Percentiles rank a stretch among this genome's conserved stretches.
These are phyloP conservation scores for Sisor rabdophorus DNA, from an alignment of 2,113 vertebrate species.

Conservation along the genomic window DNA sequence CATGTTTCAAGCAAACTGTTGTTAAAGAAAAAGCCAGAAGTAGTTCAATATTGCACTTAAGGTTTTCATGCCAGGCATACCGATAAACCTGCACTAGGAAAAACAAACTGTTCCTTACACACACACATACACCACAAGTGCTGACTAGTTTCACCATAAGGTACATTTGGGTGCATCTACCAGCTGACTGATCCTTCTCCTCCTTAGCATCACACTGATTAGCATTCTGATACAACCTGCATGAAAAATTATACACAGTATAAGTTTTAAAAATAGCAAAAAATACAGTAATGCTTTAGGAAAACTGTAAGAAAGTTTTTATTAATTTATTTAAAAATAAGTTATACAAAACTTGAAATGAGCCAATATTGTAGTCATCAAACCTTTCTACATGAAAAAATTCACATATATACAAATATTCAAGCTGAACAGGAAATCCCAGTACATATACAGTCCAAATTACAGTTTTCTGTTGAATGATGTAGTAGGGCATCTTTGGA, in stretches of 20 bases:
- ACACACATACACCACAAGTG: neutral
- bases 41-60: neutral
- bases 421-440: neutral
- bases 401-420: neutral
- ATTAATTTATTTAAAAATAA: too few relatives aligned
- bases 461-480: too few relatives aligned
- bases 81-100: constrained; percentile 7
- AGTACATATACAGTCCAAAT: neutral
- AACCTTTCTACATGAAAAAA: neutral
- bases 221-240: constrained; percentile 4
- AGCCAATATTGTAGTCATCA: neutral
- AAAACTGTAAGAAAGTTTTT: neutral
- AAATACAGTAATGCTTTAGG: neutral
- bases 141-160: neutral
- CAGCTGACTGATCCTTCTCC: neutral
- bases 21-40: neutral
- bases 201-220: constrained; percentile 3
- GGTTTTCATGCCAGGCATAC: constrained; percentile 10
- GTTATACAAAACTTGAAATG: neutral
- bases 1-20: neutral
- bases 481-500: too few relatives aligned
- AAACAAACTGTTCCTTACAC: constrained; percentile 11
- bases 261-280: constrained; percentile 5
- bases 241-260: constrained; percentile 14
- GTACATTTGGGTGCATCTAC: constrained; percentile 13